Percentiles rank a stretch among this genome's conserved stretches.
phyloP scores from a whole-genome alignment of 1,140 invertebrate genomes.

The Propsilocerus akamusi region DNA sequence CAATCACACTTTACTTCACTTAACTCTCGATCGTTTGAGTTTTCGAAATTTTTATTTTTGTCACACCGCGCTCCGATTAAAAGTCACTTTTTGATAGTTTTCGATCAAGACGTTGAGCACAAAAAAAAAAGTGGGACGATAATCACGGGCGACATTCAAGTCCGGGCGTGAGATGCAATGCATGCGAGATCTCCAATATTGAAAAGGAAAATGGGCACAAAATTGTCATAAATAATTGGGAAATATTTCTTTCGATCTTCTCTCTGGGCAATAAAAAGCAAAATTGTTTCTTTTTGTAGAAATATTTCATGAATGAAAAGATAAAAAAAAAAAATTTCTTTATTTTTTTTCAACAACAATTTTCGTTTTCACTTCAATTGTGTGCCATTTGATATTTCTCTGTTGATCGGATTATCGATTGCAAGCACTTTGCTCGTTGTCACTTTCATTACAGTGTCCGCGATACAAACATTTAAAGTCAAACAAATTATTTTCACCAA shows the following conservation, averaged over 20 bases:
- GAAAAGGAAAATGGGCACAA: conserved; percentile 3
- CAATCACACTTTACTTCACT: conserved; percentile 5
- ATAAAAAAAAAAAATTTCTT: conserved; percentile 1
- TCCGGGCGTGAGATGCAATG: no score
- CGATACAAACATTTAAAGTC: no score
- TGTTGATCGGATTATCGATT: not conserved
- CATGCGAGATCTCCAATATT: no score
- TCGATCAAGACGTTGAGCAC: no score
- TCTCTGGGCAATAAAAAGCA: not conserved
- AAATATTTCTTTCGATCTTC: not conserved
- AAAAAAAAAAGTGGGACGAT: no score
- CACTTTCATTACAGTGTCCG: not conserved
- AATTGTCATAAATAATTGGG: conserved; percentile 2
- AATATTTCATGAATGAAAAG: not conserved
- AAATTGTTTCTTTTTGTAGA: not conserved
- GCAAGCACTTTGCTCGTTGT: not conserved
- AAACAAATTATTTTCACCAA: no score
- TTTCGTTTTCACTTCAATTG: conserved; percentile 3
- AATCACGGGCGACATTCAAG: no score
- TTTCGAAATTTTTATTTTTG: no score
- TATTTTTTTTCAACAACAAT: not conserved
- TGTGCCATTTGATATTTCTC: not conserved
- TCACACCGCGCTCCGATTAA: conserved; percentile 8
- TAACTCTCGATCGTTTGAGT: not conserved
- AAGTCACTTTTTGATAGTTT: conserved; percentile 5